Percentiles rank a stretch among this genome's conserved stretches.
Conservation (phyloP, 2,888 invertebrate species). For the Peribatodes rhomboidaria region DNA sequence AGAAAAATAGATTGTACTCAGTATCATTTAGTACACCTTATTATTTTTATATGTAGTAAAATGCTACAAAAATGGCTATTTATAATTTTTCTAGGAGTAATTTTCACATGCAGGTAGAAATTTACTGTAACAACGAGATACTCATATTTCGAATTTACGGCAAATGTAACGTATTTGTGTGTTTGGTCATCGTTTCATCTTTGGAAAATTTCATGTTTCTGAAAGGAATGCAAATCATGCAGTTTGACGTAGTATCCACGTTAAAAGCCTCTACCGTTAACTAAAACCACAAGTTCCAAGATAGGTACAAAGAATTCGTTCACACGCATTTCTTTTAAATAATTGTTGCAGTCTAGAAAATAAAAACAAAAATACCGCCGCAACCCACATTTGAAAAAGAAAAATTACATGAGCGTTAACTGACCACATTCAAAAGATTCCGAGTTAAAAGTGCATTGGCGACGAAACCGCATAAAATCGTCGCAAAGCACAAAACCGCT, state of each 20-base stretch:
- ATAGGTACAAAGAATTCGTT: constrained; percentile 11
- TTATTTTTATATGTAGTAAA: no score
- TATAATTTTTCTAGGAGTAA: no score
- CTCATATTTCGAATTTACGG: no score
- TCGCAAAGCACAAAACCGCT: constrained; percentile 44
- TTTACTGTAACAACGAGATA: no score
- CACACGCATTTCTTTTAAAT: constrained; percentile 18
- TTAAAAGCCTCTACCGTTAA: constrained; percentile 2
- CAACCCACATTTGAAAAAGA: constrained; percentile 25
- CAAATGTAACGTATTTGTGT: no score
- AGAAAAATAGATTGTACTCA: no score
- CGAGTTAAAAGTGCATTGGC: constrained; percentile 39
- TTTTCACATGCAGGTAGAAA: no score
- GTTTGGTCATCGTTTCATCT: no score
- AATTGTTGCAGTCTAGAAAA: constrained; percentile 32
- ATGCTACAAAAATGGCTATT: no score
- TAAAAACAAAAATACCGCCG: constrained; percentile 20
- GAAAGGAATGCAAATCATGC: background rate
- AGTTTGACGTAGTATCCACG: background rate
- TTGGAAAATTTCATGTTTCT: no score
- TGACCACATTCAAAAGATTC: constrained; percentile 33
- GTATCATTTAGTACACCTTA: no score
- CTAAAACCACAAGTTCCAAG: constrained; percentile 19
- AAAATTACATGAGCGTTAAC: constrained; percentile 20
- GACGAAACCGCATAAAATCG: constrained; percentile 44